phyloP scores from a whole-genome alignment of 2,888 invertebrate species.

The Mylabris sibirica region DNA sequence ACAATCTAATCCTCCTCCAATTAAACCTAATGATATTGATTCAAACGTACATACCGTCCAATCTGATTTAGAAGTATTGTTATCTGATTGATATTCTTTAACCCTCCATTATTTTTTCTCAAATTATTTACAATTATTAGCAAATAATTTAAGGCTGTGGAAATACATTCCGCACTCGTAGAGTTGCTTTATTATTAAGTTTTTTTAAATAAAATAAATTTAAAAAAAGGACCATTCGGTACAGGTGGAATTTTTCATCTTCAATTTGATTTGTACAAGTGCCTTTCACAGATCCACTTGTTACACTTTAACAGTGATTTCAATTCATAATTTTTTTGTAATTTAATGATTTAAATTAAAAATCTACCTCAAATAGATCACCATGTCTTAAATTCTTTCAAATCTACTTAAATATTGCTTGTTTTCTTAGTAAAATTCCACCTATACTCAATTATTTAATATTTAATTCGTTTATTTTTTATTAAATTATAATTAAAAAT shows the following conservation, averaged over 20 bases:
- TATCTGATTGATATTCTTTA: constrained; percentile 62
- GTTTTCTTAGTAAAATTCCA: not conserved
- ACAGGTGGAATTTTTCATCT: not conserved
- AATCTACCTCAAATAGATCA: not conserved
- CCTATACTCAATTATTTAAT: not conserved
- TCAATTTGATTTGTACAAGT: not conserved
- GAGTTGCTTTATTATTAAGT: constrained; percentile 38
- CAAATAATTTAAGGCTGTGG: constrained; percentile 37
- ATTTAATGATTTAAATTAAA: not conserved
- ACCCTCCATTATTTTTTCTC: constrained; percentile 29
- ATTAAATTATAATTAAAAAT: not conserved
- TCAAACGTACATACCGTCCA: constrained; percentile 69
- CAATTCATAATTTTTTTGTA: too few relatives aligned
- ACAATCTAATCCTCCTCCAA: constrained; percentile 37
- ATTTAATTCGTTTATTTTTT: not conserved
- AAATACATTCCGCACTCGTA: constrained; percentile 50
- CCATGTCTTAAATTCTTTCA: not conserved
- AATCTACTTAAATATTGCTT: not conserved
- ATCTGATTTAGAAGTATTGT: constrained; percentile 68
- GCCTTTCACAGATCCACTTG: not conserved
- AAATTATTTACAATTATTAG: constrained; percentile 11
- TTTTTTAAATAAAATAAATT: constrained; percentile 21
- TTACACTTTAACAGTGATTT: not conserved
- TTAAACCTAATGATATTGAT: constrained; percentile 59
- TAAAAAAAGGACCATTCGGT: not conserved